Evolutionary conservation across 1,140 invertebrate species (phyloP).

Genomic region (Ostrea edulis): DNA sequence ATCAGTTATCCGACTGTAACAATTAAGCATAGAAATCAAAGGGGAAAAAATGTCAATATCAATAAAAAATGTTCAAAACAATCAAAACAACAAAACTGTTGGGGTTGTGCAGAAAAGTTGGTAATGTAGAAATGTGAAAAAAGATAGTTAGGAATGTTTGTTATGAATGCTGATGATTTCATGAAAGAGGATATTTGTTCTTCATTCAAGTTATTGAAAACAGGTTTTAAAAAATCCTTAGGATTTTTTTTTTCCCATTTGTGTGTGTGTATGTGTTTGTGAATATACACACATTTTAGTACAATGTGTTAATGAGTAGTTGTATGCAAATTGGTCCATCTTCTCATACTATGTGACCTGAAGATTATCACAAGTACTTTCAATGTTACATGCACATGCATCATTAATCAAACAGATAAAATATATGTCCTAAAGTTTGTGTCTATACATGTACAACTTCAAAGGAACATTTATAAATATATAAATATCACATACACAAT

Average conservation of each 20-base stretch:
- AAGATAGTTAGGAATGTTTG: not conserved
- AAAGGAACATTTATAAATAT: not conserved
- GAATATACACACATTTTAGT: not conserved
- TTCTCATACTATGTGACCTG: not conserved
- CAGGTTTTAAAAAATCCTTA: no score
- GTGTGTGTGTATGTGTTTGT: no score
- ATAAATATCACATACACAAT: not conserved
- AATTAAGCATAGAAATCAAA: no score
- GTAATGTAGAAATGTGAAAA: not conserved
- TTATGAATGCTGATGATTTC: not conserved
- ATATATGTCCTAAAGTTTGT: not conserved
- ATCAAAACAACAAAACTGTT: no score
- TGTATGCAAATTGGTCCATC: not conserved
- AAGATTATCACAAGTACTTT: not conserved
- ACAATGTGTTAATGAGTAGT: not conserved
- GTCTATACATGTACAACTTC: not conserved
- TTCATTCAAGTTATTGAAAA: no score
- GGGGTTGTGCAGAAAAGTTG: not conserved
- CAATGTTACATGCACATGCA: not conserved
- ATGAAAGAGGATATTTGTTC: not conserved
- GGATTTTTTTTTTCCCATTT: no score
- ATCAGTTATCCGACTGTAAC: no score
- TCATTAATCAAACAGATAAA: not conserved
- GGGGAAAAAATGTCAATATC: no score
- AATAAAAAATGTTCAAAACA: no score